Evolutionary conservation across 2,888 invertebrate species (phyloP), one percentile per base, ranked within the genome.

Genomic region (Sphecodes monilicornis): DNA sequence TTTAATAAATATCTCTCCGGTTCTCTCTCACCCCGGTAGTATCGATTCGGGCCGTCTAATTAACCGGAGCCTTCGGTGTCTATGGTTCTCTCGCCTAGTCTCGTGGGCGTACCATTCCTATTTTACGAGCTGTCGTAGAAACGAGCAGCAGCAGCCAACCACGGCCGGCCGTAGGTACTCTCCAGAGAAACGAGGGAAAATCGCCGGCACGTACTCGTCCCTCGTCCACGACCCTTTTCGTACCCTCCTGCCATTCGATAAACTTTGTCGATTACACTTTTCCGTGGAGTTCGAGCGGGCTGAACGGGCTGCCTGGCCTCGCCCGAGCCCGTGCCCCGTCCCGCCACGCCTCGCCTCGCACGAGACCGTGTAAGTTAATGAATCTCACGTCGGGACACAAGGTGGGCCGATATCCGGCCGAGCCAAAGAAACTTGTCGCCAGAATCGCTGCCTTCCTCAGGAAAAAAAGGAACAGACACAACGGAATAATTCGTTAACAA

Each of bases 261-360:
- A 93, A 93, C 92, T 93, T 93, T 93, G 93, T 93, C 93, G 93
- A 93, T 93, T 93, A 93, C 92, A 92, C 93, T 93, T 93, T 93
- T 92, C 91, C 92, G 90, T 92, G 85, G 89, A 90, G 87, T 85
- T 84, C 77, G 69, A 73, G 60, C 88, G 71, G 76, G 46, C 81
- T 76, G 79, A 86, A 82, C 85, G 82, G 81, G 82, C 85, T 36
- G 68, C 32, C 66, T n/a, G 11, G 36, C 54, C 54, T 36, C 78
- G 77, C 82, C 54, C 80, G 84, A 82, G 86, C 75, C 69, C 87
- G 89, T n/a, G 11, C 54, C 54, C n/a, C 50, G 50, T 22, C 50
- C n/a, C 64, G 64, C 32, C 22, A n/a, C 54, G n/a, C 54, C n/a
- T n/a, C 54, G 11, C n/a, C 54, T 36, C 78, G 75, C 81, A n/a